Evolutionary conservation across 1,140 invertebrate species (phyloP), one percentile per base, ranked within the genome.

Genomic region (Drosophila parvula): DNA sequence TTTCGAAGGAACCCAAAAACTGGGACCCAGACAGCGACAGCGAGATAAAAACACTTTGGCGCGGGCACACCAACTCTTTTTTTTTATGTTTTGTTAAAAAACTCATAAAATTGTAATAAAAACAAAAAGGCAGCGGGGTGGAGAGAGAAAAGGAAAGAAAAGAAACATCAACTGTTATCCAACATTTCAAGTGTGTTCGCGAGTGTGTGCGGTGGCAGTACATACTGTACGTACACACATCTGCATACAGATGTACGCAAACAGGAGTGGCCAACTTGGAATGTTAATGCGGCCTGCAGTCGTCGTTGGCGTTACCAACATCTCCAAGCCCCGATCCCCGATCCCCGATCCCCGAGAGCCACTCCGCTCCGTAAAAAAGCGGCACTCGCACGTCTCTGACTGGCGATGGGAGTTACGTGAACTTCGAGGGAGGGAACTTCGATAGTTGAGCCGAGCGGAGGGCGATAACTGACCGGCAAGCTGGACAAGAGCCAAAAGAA

Each of bases 251-350:
- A 70, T 85, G 69, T 67, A 81, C 65, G 69, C 81, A 83, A 84
- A 89, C 84, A 89, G 84, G 84, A 89, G 84, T 89, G 84, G 84
- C 84, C 80, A 89, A 89, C 58, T 69, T 84, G 84, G 84, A 89
- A 89, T 89, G 84, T 89, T 89, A 89, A 89, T 89, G 84, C 74
- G 83, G 65, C 47, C 84, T 89, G 77, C 83, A 86, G 61, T 70
- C 79, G 45, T 78, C 79, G 75, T 82, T 86, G 82, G 79, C 85
- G 83, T 79, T 76, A 53, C 71, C 73, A 41, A 85, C 41, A 81
- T 82, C 79, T 74, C 63, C 68, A 47, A 78, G 51, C 48, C 14
- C 36, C 61, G 30, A 34, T 61, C 62, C 5, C 55, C 36, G 10
- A 40, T 7, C 14, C 34, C 34, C 18, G 14, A 55, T 18, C 22